These are phyloP conservation scores for Aleiodes testaceus DNA, from an alignment of 2,888 invertebrate genomes.

Conservation along the genomic window DNA sequence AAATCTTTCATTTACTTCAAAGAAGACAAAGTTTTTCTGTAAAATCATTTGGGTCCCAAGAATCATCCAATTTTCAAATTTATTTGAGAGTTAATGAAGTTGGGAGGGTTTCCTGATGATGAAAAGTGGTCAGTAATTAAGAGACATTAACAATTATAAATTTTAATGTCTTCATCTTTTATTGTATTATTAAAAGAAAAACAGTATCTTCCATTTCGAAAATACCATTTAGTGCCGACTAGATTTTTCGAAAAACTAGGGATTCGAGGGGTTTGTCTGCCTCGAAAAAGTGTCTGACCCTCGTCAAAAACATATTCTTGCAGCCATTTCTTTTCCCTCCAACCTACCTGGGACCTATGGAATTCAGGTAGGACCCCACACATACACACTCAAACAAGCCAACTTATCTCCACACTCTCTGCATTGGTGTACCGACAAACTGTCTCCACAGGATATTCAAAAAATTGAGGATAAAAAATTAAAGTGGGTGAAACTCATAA, in stretches of 20 bases:
- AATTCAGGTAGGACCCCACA: slow-evolving; percentile 49
- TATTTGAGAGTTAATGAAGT: too few relatives aligned
- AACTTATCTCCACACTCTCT: neutral
- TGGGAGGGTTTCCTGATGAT: neutral
- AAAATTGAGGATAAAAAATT: neutral
- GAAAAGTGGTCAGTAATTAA: neutral
- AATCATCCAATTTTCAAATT: too few relatives aligned
- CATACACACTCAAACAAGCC: slow-evolving; percentile 22
- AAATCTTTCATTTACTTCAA: neutral
- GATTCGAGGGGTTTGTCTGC: slow-evolving; percentile 37
- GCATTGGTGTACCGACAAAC: neutral
- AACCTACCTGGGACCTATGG: slow-evolving; percentile 54
- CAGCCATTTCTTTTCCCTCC: slow-evolving; percentile 43
- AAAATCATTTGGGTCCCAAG: too few relatives aligned
- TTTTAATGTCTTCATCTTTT: neutral
- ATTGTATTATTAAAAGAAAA: neutral
- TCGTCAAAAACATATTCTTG: slow-evolving; percentile 56
- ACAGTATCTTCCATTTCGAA: slow-evolving; percentile 4
- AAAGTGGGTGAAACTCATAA: too few relatives aligned
- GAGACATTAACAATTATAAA: neutral
- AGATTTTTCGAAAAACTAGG: slow-evolving; percentile 21
- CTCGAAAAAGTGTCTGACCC: slow-evolving; percentile 58
- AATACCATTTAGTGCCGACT: slow-evolving; percentile 20
- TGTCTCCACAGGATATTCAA: neutral
- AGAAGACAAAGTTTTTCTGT: too few relatives aligned